phyloP scores from a whole-genome alignment of 2,797 vertebrate genomes.

The Sebastes diaconus region DNA sequence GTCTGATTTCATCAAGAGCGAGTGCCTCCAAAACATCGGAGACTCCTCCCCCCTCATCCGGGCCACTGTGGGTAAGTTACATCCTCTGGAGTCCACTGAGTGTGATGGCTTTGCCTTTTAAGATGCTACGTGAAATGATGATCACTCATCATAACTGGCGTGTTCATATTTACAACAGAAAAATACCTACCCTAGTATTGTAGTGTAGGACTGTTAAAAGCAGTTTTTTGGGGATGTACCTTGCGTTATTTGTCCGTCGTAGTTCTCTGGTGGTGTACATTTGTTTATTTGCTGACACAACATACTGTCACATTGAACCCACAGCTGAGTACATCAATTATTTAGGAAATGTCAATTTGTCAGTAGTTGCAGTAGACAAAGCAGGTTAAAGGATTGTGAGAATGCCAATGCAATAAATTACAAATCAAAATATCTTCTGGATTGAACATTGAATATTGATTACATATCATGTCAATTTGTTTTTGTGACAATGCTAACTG shows the following conservation, averaged over 20 bases:
- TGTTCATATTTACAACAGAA: background rate
- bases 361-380: background rate
- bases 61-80: conserved; percentile 94
- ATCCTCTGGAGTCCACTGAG: background rate
- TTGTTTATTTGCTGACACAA: background rate
- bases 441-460: background rate
- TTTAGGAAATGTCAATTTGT: background rate
- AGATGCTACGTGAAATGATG: background rate
- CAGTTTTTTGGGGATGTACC: too few relatives aligned
- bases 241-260: background rate
- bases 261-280: background rate
- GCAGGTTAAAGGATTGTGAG: background rate
- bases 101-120: background rate
- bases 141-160: background rate
- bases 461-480: background rate
- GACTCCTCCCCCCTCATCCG: conserved; percentile 96
- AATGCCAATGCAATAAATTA: background rate
- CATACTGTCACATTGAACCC: background rate
- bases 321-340: background rate
- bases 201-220: background rate
- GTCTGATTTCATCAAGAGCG: conserved; percentile 96
- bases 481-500: background rate
- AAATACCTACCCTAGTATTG: background rate
- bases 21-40: conserved; percentile 96
- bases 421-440: background rate